phyloP scores from a whole-genome alignment of 1,140 invertebrate genomes.

The Paraescarpia echinospica region DNA sequence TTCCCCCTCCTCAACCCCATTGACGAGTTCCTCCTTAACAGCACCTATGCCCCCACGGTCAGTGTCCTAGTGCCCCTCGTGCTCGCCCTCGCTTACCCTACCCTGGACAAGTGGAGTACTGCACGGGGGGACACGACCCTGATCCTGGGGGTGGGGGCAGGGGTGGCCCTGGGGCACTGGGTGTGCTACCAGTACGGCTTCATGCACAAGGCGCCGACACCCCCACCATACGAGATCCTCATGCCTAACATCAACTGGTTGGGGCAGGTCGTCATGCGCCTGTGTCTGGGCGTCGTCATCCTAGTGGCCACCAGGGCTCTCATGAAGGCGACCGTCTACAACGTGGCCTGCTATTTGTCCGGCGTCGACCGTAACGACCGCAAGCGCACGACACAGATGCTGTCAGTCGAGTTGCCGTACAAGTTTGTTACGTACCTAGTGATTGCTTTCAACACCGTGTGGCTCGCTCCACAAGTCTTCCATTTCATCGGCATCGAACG shows the following conservation, averaged over 20 bases:
- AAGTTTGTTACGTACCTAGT: slow-evolving; percentile 68
- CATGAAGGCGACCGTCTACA: slow-evolving; percentile 72
- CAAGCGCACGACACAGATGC: slow-evolving; percentile 42
- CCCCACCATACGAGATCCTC: slow-evolving; percentile 63
- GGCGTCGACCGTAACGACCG: slow-evolving; percentile 62
- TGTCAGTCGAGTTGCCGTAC: slow-evolving; percentile 72
- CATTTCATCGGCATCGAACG: slow-evolving; percentile 74
- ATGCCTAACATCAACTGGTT: slow-evolving; percentile 76
- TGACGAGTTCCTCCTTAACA: slow-evolving; percentile 73
- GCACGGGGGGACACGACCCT: slow-evolving; percentile 81
- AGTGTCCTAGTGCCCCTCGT: slow-evolving; percentile 68
- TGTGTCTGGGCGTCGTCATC: slow-evolving; percentile 72
- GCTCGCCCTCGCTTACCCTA: slow-evolving; percentile 69
- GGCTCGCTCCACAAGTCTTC: slow-evolving; percentile 78
- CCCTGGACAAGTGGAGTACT: slow-evolving; percentile 58
- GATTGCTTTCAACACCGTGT: slow-evolving; percentile 67
- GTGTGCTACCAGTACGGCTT: slow-evolving; percentile 77
- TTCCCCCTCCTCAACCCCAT: slow-evolving; percentile 74
- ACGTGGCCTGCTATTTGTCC: slow-evolving; percentile 70
- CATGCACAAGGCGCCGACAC: slow-evolving; percentile 57
- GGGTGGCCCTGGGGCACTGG: slow-evolving; percentile 79
- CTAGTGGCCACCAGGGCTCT: slow-evolving; percentile 70
- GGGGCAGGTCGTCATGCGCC: slow-evolving; percentile 71
- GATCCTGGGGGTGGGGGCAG: slow-evolving; percentile 75
- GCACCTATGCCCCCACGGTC: slow-evolving; percentile 68